These are phyloP conservation scores for Phalacrocorax aristotelis DNA, from an alignment of 2,113 vertebrate genomes.

Conservation along the genomic window DNA sequence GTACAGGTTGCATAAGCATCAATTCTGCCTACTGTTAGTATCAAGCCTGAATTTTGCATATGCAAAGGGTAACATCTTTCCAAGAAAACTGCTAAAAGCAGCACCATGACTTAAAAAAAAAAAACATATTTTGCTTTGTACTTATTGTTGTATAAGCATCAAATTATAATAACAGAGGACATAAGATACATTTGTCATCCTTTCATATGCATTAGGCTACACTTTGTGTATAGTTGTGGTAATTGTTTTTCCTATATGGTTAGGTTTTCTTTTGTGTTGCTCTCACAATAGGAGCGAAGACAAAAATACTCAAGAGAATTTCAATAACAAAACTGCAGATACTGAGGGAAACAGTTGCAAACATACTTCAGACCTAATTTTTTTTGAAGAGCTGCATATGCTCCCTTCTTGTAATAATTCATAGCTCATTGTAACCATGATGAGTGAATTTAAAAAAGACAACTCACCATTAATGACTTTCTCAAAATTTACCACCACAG, in stretches of 20 bases:
- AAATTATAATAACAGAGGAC: not conserved
- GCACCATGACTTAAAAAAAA: not conserved
- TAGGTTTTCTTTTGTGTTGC: slow-evolving; percentile 46
- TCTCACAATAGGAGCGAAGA: slow-evolving; percentile 8
- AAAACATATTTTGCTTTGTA: not conserved
- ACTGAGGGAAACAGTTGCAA: not conserved
- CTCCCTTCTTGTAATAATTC: not conserved
- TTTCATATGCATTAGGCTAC: slow-evolving; percentile 3
- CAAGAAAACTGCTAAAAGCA: not conserved
- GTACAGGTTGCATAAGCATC: not conserved
- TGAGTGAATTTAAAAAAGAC: not conserved
- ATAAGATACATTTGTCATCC: slow-evolving; percentile 8
- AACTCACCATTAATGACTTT: not conserved
- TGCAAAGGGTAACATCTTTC: not conserved
- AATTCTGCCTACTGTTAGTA: not conserved
- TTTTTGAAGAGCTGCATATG: not conserved
- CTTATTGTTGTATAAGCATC: not conserved
- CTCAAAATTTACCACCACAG: not conserved
- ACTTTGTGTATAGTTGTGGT: not conserved
- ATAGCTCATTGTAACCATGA: not conserved
- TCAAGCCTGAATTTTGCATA: not conserved
- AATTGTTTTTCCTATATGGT: slow-evolving; percentile 15
- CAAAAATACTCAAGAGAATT: slow-evolving; percentile 39
- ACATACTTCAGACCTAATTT: slow-evolving; percentile 3
- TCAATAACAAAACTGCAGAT: slow-evolving; percentile 2